Conservation (phyloP, 2,888 invertebrate genomes). For the Ochropleura leucogaster region DNA sequence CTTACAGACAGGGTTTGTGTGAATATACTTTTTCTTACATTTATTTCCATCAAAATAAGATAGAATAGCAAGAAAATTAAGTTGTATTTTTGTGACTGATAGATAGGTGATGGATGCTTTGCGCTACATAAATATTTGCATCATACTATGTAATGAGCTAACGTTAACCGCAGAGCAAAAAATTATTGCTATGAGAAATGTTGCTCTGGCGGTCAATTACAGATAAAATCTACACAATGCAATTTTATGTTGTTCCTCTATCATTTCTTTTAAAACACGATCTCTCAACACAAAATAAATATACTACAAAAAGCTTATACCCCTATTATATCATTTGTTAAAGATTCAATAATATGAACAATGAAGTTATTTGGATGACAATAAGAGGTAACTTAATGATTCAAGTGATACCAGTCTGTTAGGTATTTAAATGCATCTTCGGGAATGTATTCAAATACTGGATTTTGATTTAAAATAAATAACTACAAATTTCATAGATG, state of each 20-base stretch:
- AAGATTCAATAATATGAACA: slow-evolving; percentile 62
- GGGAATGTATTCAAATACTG: slow-evolving; percentile 68
- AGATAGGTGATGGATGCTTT: background rate
- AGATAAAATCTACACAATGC: slow-evolving; percentile 46
- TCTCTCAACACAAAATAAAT: slow-evolving; percentile 84
- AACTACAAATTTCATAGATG: slow-evolving; percentile 35
- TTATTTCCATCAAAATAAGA: slow-evolving; percentile 9
- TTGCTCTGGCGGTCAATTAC: slow-evolving; percentile 17
- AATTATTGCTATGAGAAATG: background rate
- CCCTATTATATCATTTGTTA: slow-evolving; percentile 66
- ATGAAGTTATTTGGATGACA: slow-evolving; percentile 63
- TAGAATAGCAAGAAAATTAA: slow-evolving; percentile 11
- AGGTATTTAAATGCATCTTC: slow-evolving; percentile 64
- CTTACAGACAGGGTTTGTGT: slow-evolving; percentile 16
- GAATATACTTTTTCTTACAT: slow-evolving; percentile 21
- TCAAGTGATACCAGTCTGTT: slow-evolving; percentile 59
- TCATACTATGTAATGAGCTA: background rate
- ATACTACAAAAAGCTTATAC: slow-evolving; percentile 77
- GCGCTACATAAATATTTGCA: background rate
- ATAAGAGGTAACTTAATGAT: slow-evolving; percentile 64
- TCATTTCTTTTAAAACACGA: slow-evolving; percentile 73
- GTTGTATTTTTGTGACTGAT: background rate
- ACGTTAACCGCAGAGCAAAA: background rate
- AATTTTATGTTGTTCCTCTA: slow-evolving; percentile 65
- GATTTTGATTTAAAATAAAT: slow-evolving; percentile 54